A percentile compares a stretch with the other conserved stretches of the same genome.
Conservation (phyloP, 92 coral and sea anemone genomes). For the Pocillopora meandrina region DNA sequence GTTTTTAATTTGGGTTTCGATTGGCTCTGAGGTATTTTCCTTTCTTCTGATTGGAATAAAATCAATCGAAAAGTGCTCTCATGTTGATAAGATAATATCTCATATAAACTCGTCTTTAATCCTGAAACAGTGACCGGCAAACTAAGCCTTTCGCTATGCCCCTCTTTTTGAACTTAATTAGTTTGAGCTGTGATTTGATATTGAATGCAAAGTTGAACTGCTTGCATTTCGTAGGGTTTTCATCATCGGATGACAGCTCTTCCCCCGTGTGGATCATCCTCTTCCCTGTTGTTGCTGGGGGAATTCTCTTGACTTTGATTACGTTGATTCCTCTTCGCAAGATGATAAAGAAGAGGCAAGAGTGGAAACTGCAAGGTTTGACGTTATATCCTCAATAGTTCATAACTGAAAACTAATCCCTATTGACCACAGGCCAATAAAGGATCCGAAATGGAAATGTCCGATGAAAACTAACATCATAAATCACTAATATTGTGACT, state of each 20-base stretch:
- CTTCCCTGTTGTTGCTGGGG: conserved; percentile 29
- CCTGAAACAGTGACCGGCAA: too few species aligned
- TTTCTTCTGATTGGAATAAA: too few species aligned
- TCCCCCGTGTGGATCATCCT: conserved; percentile 1
- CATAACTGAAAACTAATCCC: neutral
- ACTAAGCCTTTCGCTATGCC: too few species aligned
- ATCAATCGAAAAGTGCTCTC: too few species aligned
- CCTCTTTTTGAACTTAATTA: neutral
- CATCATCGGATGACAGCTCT: neutral
- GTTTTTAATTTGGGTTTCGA: too few species aligned
- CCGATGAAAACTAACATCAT: neutral
- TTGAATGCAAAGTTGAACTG: neutral
- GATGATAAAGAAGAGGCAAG: neutral
- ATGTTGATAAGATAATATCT: too few species aligned
- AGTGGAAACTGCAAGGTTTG: conserved; percentile 22
- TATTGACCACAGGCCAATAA: neutral
- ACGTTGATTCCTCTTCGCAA: neutral
- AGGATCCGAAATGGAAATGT: neutral
- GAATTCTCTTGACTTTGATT: neutral
- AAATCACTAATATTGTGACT: neutral
- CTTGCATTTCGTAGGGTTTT: neutral
- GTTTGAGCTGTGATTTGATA: neutral
- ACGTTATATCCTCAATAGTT: neutral
- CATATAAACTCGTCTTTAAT: too few species aligned
- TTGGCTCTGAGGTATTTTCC: too few species aligned